These are phyloP conservation scores for Xyliphius kryptos DNA, from an alignment of 2,113 vertebrate genomes.

Conservation along the genomic window DNA sequence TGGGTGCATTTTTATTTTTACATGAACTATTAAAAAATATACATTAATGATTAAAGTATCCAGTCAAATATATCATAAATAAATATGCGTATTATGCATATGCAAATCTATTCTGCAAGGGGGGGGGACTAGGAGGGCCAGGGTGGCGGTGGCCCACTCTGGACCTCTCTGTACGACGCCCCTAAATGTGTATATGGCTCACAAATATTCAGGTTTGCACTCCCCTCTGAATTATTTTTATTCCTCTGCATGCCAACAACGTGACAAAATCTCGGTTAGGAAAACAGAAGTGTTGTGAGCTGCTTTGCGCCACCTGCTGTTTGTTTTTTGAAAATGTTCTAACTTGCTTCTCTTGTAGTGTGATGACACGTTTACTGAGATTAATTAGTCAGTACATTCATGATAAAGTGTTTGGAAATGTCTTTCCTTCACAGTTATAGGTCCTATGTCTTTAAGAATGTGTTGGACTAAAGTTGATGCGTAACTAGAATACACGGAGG, in stretches of 20 bases:
- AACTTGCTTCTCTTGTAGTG: background rate
- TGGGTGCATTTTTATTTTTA: too few relatives aligned
- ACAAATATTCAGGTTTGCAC: background rate
- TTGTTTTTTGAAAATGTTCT: background rate
- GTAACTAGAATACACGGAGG: constrained; percentile 19
- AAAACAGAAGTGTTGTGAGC: background rate
- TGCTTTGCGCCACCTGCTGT: constrained; percentile 41
- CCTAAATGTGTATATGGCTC: background rate
- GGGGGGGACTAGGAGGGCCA: too few relatives aligned
- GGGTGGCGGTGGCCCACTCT: too few relatives aligned
- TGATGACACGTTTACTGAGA: constrained; percentile 5
- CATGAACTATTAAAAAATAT: too few relatives aligned
- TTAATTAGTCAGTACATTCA: constrained; percentile 23
- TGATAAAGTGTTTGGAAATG: background rate
- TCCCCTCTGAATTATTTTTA: background rate
- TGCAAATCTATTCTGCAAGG: too few relatives aligned
- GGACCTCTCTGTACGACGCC: too few relatives aligned
- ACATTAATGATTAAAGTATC: too few relatives aligned
- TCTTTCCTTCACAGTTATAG: constrained; percentile 11
- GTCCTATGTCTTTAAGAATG: constrained; percentile 9
- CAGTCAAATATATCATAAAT: too few relatives aligned
- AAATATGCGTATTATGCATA: too few relatives aligned
- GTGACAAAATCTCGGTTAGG: background rate
- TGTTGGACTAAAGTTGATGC: constrained; percentile 21
- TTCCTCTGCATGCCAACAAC: background rate